A percentile compares a stretch with the other conserved stretches of the same genome.
These are phyloP conservation scores for Chelon labrosus DNA, from an alignment of 2,797 vertebrate species.

Conservation along the genomic window DNA sequence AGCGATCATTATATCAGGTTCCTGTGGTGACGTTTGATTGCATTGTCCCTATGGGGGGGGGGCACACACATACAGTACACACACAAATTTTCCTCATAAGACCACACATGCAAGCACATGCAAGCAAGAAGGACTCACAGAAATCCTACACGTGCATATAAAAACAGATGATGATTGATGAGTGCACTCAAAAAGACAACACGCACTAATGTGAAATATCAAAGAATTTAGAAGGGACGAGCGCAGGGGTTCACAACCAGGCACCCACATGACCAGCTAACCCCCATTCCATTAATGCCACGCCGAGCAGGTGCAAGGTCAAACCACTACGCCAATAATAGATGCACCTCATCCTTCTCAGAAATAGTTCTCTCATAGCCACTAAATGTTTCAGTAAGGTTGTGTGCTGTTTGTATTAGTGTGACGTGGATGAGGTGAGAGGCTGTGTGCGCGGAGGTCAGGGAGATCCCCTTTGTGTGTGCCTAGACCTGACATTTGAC, in stretches of 20 bases:
- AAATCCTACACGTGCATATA: conserved; percentile 18
- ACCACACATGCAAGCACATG: conserved; percentile 50
- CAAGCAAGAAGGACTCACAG: conserved; percentile 8
- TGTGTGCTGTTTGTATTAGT: conserved; percentile 62
- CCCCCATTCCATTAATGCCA: conserved; percentile 63
- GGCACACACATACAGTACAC: conserved; percentile 57
- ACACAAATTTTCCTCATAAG: conserved; percentile 33
- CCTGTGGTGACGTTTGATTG: conserved; percentile 86
- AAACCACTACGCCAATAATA: conserved; percentile 73
- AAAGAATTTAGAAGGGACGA: conserved; percentile 33
- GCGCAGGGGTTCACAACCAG: conserved; percentile 21
- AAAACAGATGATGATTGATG: conserved; percentile 24
- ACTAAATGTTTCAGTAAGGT: conserved; percentile 69
- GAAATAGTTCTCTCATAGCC: conserved; percentile 74
- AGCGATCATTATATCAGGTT: conserved; percentile 91
- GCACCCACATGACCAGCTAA: conserved; percentile 37
- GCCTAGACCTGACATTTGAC: conserved; percentile 59
- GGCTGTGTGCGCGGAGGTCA: conserved; percentile 72
- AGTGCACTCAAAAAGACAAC: conserved; percentile 21
- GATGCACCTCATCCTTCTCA: conserved; percentile 73
- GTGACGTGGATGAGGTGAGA: conserved; percentile 67
- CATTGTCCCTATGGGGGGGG: conserved; percentile 71
- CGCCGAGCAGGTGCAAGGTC: conserved; percentile 82
- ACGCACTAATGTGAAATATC: conserved; percentile 42
- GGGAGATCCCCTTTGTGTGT: conserved; percentile 61